phyloP scores from a whole-genome alignment of 2,888 invertebrate species.

The Drosophila buzzatii region DNA sequence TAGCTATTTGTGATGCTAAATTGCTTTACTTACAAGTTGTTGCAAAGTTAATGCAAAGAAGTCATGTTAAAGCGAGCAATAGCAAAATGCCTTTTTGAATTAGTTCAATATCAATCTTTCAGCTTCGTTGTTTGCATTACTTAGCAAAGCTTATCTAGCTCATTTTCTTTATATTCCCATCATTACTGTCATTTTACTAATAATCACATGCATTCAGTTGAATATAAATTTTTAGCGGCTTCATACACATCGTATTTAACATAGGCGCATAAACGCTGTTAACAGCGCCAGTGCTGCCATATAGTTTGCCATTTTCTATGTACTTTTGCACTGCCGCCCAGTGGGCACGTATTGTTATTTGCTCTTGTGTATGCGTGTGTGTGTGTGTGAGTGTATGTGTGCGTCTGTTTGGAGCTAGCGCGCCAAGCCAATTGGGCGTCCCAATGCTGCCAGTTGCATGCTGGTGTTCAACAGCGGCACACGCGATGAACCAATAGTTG shows the following conservation, averaged over 20 bases:
- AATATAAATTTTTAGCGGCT: neutral
- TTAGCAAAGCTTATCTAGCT: neutral
- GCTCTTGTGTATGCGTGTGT: no score
- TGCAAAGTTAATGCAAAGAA: neutral
- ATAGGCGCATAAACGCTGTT: constrained; percentile 22
- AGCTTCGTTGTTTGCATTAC: neutral
- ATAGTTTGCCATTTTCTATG: neutral
- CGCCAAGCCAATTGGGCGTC: constrained; percentile 53
- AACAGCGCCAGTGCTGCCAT: constrained; percentile 45
- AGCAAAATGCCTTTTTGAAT: neutral
- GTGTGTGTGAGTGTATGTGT: no score
- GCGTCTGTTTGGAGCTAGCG: constrained; percentile 30
- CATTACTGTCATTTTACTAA: no score
- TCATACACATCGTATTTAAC: neutral
- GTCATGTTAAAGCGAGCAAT: neutral
- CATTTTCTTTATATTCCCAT: neutral
- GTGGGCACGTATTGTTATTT: neutral
- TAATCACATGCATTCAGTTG: neutral
- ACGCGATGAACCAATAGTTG: constrained; percentile 14
- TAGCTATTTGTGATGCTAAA: neutral
- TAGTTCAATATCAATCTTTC: neutral
- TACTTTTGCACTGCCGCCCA: neutral
- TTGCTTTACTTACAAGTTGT: neutral
- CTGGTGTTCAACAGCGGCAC: constrained; percentile 58
- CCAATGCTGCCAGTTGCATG: constrained; percentile 58